Percentiles rank a stretch among this genome's conserved stretches.
phyloP scores from a whole-genome alignment of 2,113 vertebrate genomes.

The Pachypanchax playfairii region DNA sequence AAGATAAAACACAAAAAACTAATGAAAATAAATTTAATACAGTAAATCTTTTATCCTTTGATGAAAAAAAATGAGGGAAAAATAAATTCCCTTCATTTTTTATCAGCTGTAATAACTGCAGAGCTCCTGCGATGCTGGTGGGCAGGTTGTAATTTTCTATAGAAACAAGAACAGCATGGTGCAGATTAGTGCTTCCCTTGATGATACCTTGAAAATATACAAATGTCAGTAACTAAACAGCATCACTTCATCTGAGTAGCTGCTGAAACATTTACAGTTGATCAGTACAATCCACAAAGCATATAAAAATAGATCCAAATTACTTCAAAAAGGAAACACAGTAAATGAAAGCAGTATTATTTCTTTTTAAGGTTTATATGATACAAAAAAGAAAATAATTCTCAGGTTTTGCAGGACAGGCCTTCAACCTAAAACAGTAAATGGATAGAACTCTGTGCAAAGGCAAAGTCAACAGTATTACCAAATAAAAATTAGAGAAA shows the following conservation, averaged over 20 bases:
- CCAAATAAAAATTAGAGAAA: too few species aligned
- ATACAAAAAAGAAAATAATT: too few species aligned
- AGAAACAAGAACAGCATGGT: neutral
- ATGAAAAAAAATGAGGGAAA: neutral
- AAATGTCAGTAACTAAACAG: neutral
- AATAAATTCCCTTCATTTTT: neutral
- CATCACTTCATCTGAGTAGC: conserved; percentile 1
- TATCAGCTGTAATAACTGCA: neutral
- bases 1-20: neutral
- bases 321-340: neutral
- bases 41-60: neutral
- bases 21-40: neutral
- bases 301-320: neutral
- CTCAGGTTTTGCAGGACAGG: too few species aligned
- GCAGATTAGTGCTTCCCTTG: conserved; percentile 22
- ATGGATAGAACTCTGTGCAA: too few species aligned
- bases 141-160: neutral
- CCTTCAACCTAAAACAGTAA: too few species aligned
- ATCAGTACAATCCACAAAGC: conserved; percentile 12
- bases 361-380: too few species aligned
- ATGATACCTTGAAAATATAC: neutral
- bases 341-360: too few species aligned
- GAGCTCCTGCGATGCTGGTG: neutral
- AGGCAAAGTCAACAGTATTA: too few species aligned
- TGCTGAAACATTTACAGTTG: conserved; percentile 14